phyloP scores from a whole-genome alignment of 2,113 vertebrate genomes.

The Picathartes gymnocephalus region DNA sequence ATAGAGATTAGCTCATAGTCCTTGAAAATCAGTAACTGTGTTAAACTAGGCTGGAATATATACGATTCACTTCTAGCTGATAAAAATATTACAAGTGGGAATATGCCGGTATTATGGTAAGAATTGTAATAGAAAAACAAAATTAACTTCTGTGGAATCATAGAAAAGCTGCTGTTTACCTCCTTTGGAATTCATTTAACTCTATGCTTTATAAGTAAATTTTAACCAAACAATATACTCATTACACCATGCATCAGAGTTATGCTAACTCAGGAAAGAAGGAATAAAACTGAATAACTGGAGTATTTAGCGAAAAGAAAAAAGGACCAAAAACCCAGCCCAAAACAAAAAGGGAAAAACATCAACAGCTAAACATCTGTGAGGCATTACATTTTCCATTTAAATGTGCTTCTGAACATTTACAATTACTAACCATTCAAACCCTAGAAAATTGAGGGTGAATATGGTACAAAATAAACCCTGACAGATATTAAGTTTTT shows the following conservation, averaged over 20 bases:
- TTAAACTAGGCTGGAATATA: background rate
- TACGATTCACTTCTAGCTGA: background rate
- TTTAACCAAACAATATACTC: background rate
- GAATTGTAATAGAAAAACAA: background rate
- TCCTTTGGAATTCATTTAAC: background rate
- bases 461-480: background rate
- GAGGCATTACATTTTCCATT: background rate
- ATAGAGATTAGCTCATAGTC: background rate
- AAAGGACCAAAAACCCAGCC: accelerated
- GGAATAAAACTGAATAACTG: background rate
- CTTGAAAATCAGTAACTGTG: constrained; percentile 6
- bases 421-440: background rate
- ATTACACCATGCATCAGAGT: background rate
- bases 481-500: background rate
- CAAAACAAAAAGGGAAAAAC: background rate
- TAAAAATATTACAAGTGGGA: background rate
- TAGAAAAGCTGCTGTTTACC: background rate
- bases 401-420: background rate
- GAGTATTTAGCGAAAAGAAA: background rate
- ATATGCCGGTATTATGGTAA: background rate
- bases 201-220: background rate
- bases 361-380: background rate
- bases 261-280: background rate
- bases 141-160: background rate
- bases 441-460: background rate